phyloP scores from a whole-genome alignment of 2,888 invertebrate species.

The Crematogaster levior region DNA sequence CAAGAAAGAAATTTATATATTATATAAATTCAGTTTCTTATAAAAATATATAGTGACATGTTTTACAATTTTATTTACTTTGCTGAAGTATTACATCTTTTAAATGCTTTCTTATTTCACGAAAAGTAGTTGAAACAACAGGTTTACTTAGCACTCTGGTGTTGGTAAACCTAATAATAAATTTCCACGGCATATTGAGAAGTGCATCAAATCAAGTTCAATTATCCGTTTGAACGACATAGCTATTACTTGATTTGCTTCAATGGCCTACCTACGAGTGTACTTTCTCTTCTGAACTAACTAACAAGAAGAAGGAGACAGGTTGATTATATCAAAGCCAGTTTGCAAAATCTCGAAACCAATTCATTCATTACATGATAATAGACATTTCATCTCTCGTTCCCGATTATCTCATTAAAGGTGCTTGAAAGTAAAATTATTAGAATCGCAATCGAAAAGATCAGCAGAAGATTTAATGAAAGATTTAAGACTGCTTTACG shows the following conservation, averaged over 20 bases:
- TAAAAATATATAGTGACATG: not conserved
- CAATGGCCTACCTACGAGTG: conserved; percentile 28
- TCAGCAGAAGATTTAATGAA: not conserved
- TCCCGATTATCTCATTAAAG: conserved; percentile 11
- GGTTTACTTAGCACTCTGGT: not conserved
- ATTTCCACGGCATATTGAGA: not conserved
- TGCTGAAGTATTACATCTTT: not conserved
- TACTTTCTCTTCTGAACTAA: conserved; percentile 35
- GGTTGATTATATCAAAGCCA: conserved; percentile 24
- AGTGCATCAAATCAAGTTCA: conserved; percentile 24
- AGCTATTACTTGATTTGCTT: conserved; percentile 29
- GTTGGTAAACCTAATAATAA: conserved; percentile 6
- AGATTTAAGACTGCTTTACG: not conserved
- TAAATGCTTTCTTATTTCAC: not conserved
- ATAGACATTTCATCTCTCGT: conserved; percentile 11
- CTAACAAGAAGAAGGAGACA: conserved; percentile 16
- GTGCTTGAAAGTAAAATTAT: conserved; percentile 8
- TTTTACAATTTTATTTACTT: not conserved
- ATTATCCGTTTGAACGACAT: conserved; percentile 25
- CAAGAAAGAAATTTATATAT: not conserved
- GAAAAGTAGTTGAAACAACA: not conserved
- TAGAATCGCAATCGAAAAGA: not conserved
- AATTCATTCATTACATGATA: conserved; percentile 19
- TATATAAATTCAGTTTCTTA: no score
- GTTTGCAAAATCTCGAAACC: conserved; percentile 27